Conservation (phyloP, 2,797 vertebrate species). For the Steatocranus sp. region DNA sequence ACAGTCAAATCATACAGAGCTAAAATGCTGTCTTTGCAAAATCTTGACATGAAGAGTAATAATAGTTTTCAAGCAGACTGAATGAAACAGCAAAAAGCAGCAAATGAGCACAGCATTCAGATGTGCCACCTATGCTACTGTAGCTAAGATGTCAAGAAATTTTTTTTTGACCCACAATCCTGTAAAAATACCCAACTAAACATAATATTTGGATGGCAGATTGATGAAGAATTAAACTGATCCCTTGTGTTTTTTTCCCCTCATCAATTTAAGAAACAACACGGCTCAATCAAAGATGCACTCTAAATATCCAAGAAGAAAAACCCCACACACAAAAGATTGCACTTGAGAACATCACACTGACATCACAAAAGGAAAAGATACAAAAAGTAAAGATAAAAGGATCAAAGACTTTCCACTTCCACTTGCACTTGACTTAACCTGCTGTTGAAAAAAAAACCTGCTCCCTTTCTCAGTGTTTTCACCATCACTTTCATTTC, state of each 20-base stretch:
- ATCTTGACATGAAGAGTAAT: not conserved
- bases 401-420: not conserved
- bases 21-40: not conserved
- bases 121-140: not conserved
- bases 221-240: not conserved
- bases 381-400: not conserved
- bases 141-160: not conserved
- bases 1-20: not conserved
- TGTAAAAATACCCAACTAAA: not conserved
- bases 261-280: not conserved
- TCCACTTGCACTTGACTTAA: conserved; percentile 1
- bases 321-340: not conserved
- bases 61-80: too few species aligned
- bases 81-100: not conserved
- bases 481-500: conserved; percentile 17
- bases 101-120: not conserved
- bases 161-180: not conserved
- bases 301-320: not conserved
- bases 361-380: not conserved
- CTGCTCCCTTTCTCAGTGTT: not conserved
- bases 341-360: not conserved
- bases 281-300: not conserved
- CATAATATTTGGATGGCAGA: not conserved
- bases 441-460: not conserved
- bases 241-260: not conserved